Conservation (phyloP, 92 coral and sea anemone genomes). For the Muricea muricata region DNA sequence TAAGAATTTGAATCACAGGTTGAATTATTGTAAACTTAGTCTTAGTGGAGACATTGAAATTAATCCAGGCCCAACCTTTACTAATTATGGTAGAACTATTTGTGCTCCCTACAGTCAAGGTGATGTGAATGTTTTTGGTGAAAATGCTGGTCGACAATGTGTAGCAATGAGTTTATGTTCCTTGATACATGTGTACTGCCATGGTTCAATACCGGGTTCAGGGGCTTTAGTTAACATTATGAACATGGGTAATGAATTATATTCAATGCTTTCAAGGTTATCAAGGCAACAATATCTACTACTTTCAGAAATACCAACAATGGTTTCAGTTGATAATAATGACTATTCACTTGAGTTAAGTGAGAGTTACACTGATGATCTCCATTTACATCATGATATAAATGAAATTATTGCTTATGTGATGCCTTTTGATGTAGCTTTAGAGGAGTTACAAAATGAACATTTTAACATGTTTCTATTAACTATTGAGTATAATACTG, state of each 20-base stretch:
- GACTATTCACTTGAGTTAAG: neutral
- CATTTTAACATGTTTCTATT: slow-evolving; percentile 37
- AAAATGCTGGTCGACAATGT: slow-evolving; percentile 1
- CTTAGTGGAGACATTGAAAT: slow-evolving; percentile 57
- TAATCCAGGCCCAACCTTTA: slow-evolving; percentile 50
- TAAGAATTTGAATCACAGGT: neutral
- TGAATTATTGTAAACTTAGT: slow-evolving; percentile 47
- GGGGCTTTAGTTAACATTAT: slow-evolving; percentile 17
- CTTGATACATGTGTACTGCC: neutral
- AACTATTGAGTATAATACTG: slow-evolving; percentile 42
- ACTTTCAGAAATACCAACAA: slow-evolving; percentile 48
- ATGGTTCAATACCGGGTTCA: neutral
- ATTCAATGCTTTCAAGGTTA: slow-evolving; percentile 40
- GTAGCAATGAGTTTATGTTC: slow-evolving; percentile 3
- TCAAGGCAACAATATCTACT: slow-evolving; percentile 28
- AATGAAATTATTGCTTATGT: neutral
- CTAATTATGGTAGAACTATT: slow-evolving; percentile 19
- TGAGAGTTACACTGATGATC: neutral
- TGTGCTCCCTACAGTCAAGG: slow-evolving; percentile 38
- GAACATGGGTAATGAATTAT: slow-evolving; percentile 30
- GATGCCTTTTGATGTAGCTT: slow-evolving; percentile 31
- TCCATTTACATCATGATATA: neutral
- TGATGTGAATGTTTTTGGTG: slow-evolving; percentile 16
- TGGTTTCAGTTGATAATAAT: slow-evolving; percentile 9
- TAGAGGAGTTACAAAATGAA: slow-evolving; percentile 37